phyloP scores from a whole-genome alignment of 2,888 invertebrate genomes.

The Matsumyia berberina region DNA sequence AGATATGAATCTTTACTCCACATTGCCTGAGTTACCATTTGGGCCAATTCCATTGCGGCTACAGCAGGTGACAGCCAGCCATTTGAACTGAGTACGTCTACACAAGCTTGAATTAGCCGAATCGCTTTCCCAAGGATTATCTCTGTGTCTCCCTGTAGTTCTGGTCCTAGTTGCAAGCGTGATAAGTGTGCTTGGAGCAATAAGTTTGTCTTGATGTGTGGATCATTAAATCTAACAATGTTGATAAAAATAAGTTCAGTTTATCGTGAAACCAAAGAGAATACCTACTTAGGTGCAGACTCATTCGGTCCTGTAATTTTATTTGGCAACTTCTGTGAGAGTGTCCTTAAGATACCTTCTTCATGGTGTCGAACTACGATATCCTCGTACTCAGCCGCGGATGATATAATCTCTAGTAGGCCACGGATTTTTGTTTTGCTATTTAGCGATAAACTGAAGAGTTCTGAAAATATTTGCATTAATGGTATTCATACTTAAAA shows the following conservation, averaged over 20 bases:
- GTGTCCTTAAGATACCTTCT: constrained; percentile 91
- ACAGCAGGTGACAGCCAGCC: constrained; percentile 99
- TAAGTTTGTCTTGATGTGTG: constrained; percentile 98
- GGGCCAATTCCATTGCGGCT: constrained; percentile 99
- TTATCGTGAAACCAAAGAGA: not conserved
- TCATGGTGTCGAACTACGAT: constrained; percentile 98
- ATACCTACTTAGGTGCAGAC: constrained; percentile 88
- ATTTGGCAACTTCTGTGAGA: constrained; percentile 86
- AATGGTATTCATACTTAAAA: not conserved
- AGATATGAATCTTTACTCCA: constrained; percentile 99
- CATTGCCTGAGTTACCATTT: constrained; percentile 99
- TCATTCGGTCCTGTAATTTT: constrained; percentile 87
- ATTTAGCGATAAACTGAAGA: constrained; percentile 98
- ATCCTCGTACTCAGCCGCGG: constrained; percentile 98
- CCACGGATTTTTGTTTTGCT: constrained; percentile 99
- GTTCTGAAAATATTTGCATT: constrained; percentile 87
- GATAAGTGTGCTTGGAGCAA: constrained; percentile 98
- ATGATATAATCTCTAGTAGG: constrained; percentile 98
- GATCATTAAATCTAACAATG: constrained; percentile 92
- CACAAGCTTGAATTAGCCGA: constrained; percentile 96
- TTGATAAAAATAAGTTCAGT: not conserved
- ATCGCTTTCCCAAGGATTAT: constrained; percentile 93
- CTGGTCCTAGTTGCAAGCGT: constrained; percentile 96
- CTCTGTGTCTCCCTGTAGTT: constrained; percentile 98
- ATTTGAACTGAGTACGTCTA: constrained; percentile 96